Conservation (phyloP, 2,113 vertebrate genomes). For the Caretta caretta region DNA sequence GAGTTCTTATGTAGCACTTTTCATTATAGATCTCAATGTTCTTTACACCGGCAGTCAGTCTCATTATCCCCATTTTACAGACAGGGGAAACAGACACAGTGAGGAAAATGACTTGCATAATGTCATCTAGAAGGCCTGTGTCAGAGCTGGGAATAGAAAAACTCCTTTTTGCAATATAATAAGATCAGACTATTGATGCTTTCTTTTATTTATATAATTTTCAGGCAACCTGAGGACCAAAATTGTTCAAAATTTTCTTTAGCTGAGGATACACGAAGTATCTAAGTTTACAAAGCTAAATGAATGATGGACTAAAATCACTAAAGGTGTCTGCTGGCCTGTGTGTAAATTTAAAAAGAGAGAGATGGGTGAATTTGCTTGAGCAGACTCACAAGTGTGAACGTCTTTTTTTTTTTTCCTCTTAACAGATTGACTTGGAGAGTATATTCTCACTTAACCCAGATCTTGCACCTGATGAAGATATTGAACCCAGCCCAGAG, state of each 20-base stretch:
- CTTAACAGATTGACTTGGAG: conserved; percentile 93
- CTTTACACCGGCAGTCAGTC: not conserved
- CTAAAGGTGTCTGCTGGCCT: not conserved
- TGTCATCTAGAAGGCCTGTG: not conserved
- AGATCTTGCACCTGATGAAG: conserved; percentile 92
- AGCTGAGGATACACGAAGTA: not conserved
- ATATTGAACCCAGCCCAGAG: conserved; percentile 89
- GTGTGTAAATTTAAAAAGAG: not conserved
- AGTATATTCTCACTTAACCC: conserved; percentile 96
- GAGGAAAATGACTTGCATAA: not conserved
- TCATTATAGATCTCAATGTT: not conserved
- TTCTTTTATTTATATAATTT: not conserved
- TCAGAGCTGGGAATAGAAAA: not conserved
- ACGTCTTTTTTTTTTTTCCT: conserved; percentile 10
- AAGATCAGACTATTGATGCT: not conserved
- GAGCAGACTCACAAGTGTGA: not conserved
- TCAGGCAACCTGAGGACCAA: not conserved
- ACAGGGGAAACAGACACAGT: not conserved
- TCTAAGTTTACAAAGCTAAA: not conserved
- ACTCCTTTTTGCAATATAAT: not conserved
- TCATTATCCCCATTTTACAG: not conserved
- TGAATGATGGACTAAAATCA: not conserved
- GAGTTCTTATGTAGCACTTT: not conserved
- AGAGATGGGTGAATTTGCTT: not conserved
- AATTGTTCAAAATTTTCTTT: not conserved